Conservation (phyloP, 2,797 vertebrate genomes). For the Sebastes alutus region DNA sequence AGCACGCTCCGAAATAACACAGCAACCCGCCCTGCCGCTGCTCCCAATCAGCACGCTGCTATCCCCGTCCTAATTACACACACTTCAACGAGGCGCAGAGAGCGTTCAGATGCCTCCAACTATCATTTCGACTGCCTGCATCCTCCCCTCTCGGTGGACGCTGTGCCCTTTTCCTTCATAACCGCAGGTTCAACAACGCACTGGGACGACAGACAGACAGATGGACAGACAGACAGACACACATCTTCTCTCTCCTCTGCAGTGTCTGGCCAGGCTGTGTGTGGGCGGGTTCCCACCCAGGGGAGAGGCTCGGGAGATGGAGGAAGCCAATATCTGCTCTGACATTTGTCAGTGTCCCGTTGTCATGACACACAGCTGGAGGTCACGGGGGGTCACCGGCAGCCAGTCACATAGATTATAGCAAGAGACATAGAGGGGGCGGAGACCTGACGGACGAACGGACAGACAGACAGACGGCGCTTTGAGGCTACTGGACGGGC, state of each 20-base stretch:
- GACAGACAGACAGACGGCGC: constrained; percentile 30
- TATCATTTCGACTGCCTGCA: constrained; percentile 21
- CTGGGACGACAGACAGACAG: constrained; percentile 15
- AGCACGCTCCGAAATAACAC: constrained; percentile 64
- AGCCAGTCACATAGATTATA: constrained; percentile 71
- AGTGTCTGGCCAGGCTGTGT: constrained; percentile 52
- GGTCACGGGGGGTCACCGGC: constrained; percentile 64
- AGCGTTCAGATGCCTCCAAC: constrained; percentile 42
- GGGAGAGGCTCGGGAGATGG: constrained; percentile 62
- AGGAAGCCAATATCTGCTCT: constrained; percentile 75
- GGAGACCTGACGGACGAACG: constrained; percentile 22
- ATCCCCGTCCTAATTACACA: constrained; percentile 61
- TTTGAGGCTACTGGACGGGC: constrained; percentile 14
- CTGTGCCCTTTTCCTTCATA: constrained; percentile 57
- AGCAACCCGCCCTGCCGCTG: constrained; percentile 43
- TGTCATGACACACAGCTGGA: constrained; percentile 75
- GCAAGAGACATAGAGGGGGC: constrained; percentile 44
- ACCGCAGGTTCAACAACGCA: constrained; percentile 35
- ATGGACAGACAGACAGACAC: constrained; percentile 29
- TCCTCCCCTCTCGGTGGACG: constrained; percentile 32
- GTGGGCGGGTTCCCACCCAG: constrained; percentile 65
- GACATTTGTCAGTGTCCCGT: constrained; percentile 78
- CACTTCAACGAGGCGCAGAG: constrained; percentile 45
- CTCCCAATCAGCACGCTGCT: constrained; percentile 60
- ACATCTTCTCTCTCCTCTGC: constrained; percentile 32